Conservation (phyloP, 53 echinoderm and acorn worm species). For the Holothuria leucospilota region DNA sequence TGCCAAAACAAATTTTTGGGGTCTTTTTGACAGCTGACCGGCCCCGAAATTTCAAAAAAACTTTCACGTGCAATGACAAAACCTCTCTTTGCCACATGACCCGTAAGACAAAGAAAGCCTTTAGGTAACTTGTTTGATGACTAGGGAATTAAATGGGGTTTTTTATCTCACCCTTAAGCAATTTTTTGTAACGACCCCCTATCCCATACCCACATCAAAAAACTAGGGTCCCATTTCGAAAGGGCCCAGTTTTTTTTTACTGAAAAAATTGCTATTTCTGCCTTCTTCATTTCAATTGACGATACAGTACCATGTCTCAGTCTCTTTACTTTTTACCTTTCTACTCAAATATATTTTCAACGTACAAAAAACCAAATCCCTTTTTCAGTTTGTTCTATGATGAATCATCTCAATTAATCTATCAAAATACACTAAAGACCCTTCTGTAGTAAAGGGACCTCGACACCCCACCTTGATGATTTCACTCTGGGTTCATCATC, state of each 20-base stretch:
- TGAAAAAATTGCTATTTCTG: no score
- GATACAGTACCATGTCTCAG: not conserved
- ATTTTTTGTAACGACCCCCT: slow-evolving; percentile 47
- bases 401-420: slow-evolving; percentile 48
- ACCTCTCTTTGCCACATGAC: slow-evolving; percentile 64
- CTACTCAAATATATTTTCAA: slow-evolving; percentile 9
- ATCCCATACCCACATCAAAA: slow-evolving; percentile 39
- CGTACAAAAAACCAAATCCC: slow-evolving; percentile 45
- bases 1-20: not conserved
- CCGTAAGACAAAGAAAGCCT: slow-evolving; percentile 42
- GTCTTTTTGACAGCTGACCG: not conserved
- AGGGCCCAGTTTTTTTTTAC: slow-evolving; percentile 14
- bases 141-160: slow-evolving; percentile 34
- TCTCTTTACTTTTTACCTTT: not conserved
- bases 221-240: slow-evolving; percentile 63
- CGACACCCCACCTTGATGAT: not conserved
- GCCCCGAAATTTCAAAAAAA: slow-evolving; percentile 52
- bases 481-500: not conserved
- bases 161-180: slow-evolving; percentile 11
- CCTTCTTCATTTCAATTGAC: slow-evolving; percentile 14
- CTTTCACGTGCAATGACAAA: slow-evolving; percentile 52
- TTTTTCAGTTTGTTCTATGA: slow-evolving; percentile 57
- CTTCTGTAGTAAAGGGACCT: slow-evolving; percentile 15
- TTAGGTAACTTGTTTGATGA: slow-evolving; percentile 42
- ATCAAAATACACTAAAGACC: slow-evolving; percentile 4